phyloP scores from a whole-genome alignment of 2,888 invertebrate genomes.

The Morpho helenor region DNA sequence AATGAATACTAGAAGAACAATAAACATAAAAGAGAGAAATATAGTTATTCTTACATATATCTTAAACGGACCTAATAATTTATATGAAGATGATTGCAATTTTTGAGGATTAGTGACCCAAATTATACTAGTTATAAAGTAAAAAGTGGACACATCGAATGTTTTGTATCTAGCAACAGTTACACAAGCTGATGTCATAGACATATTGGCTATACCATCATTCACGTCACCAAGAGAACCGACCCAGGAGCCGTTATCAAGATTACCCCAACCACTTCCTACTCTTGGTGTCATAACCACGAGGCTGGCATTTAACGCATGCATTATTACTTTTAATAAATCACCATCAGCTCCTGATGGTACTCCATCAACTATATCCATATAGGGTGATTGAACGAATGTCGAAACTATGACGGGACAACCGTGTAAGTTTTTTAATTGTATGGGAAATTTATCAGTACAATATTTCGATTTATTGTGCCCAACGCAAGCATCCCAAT shows the following conservation, averaged over 20 bases:
- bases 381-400: constrained; percentile 52
- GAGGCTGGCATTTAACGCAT: constrained; percentile 50
- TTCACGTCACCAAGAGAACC: constrained; percentile 59
- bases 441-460: constrained; percentile 41
- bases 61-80: constrained; percentile 54
- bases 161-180: constrained; percentile 45
- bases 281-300: constrained; percentile 43
- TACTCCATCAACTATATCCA: constrained; percentile 42
- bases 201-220: constrained; percentile 55
- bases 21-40: constrained; percentile 40
- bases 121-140: constrained; percentile 37
- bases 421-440: constrained; percentile 46
- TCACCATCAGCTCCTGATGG: constrained; percentile 56
- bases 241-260: constrained; percentile 52
- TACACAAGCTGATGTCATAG: constrained; percentile 57
- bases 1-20: constrained; percentile 39
- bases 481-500: constrained; percentile 29
- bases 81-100: constrained; percentile 47
- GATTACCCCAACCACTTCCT: constrained; percentile 33
- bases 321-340: constrained; percentile 44
- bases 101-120: constrained; percentile 55
- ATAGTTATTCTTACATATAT: constrained; percentile 40
- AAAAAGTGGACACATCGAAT: constrained; percentile 53
- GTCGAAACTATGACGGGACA: constrained; percentile 56
- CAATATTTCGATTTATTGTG: constrained; percentile 24